phyloP scores from a whole-genome alignment of 2,797 vertebrate genomes.

The Sebastes steindachneri region DNA sequence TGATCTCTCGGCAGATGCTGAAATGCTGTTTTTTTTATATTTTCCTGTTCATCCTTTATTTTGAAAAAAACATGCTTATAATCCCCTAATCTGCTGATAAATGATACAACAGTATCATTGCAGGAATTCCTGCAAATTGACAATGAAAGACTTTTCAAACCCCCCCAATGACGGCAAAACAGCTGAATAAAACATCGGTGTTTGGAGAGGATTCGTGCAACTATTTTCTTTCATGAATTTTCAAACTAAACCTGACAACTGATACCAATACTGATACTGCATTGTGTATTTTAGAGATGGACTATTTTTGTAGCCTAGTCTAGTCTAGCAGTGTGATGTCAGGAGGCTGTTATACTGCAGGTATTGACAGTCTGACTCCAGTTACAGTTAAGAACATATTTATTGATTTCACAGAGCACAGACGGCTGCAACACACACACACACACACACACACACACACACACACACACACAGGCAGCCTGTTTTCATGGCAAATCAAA shows the following conservation, averaged over 20 bases:
- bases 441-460: slow-evolving; percentile 1
- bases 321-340: background rate
- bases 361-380: slow-evolving; percentile 30
- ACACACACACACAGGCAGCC: slow-evolving; percentile 15
- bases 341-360: background rate
- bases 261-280: background rate
- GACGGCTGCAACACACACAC: slow-evolving; percentile 1
- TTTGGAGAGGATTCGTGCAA: background rate
- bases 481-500: slow-evolving; percentile 59
- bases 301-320: background rate
- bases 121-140: background rate
- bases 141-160: background rate
- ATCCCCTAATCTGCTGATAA: background rate
- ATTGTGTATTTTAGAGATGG: background rate
- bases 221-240: background rate
- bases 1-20: background rate
- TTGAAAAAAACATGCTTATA: background rate
- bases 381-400: slow-evolving; percentile 45
- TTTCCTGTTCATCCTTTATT: background rate
- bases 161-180: background rate
- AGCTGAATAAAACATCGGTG: background rate
- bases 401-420: slow-evolving; percentile 61
- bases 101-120: background rate
- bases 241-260: background rate
- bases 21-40: background rate